Evolutionary conservation across 2,797 vertebrate genomes (phyloP), one percentile per base, ranked within the genome.

Genomic region (Alcedo quadribrachys): DNA sequence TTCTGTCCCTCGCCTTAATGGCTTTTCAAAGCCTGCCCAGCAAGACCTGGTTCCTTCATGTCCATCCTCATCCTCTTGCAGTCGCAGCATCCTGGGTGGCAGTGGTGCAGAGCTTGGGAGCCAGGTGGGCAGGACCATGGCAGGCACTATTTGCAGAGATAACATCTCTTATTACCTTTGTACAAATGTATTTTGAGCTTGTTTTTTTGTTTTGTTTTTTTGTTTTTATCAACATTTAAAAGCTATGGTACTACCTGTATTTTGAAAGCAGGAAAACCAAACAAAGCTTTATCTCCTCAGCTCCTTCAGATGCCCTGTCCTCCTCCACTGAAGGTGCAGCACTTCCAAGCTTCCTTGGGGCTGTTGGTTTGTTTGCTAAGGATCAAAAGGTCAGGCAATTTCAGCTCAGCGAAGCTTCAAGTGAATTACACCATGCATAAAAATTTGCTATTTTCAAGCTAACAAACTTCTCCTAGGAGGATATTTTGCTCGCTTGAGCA

Each of bases 371-470:
- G 1, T 60, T 76, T 67, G 45, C 51, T 48, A 6, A 25, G 70
- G 94, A 96, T 77, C 92, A 90, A 70, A 89, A 94, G 94, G 92
- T 93, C 92, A 80, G 61, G 76, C 65, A 9, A 68, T 90, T 82
- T 51, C 79, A 77, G 92, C 85, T 55, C 67, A 32, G 67, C 48
- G 78, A 45, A 92, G 91, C 91, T 90, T 63, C 81, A 74, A 81
- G 55, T n/a, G 87, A 89, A 67, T 77, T 70, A 28, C 68, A 82
- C 45, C 89, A 63, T 48, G 91, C 95, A 92, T 67, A 82, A 85
- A 66, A 92, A 80, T 70, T 5, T 80, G 74, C 87, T 57, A 5
- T 87, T 89, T 89, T 70, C 51, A 6, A 58, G 77, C 77, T 75
- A 5, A 55, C 88, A 87, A 11, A n/a, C 75, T 57, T 80, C 40